A percentile compares a stretch with the other conserved stretches of the same genome.
These are phyloP conservation scores for Puntigrus tetrazona DNA, from an alignment of 2,113 vertebrate species.

Conservation along the genomic window DNA sequence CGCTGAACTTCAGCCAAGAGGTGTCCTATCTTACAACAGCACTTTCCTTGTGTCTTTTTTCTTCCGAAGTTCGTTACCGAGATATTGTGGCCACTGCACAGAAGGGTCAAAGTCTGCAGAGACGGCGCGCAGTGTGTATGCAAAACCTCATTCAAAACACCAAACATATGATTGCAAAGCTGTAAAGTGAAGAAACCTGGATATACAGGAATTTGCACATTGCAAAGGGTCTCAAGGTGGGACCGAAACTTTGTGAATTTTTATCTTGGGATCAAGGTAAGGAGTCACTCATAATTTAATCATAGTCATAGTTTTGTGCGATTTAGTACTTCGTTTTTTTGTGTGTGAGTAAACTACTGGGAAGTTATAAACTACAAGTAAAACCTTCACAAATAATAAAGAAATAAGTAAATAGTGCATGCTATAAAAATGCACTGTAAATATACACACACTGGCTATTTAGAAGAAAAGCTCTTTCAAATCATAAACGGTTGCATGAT, in stretches of 20 bases:
- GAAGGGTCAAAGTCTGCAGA: constrained; percentile 54
- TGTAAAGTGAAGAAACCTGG: not conserved
- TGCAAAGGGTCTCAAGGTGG: not conserved
- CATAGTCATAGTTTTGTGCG: no score
- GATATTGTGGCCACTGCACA: constrained; percentile 40
- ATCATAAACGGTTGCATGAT: not conserved
- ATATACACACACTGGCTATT: not conserved
- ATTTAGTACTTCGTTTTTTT: no score
- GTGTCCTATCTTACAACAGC: constrained; percentile 26
- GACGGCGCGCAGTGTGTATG: constrained; percentile 2
- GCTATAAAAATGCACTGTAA: not conserved
- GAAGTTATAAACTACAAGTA: not conserved
- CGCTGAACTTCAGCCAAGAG: constrained; percentile 47
- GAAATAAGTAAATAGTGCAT: not conserved
- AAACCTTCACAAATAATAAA: not conserved
- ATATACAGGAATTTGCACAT: no score
- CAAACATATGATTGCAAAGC: constrained; percentile 4
- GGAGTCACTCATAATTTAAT: not conserved
- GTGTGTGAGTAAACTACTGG: not conserved
- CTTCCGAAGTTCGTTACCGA: constrained; percentile 20
- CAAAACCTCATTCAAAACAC: constrained; percentile 16
- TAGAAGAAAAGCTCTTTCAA: not conserved
- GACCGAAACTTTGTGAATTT: not conserved
- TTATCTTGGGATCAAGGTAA: constrained; percentile 13
- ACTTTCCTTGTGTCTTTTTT: constrained; percentile 40